Evolutionary conservation across 2,113 vertebrate genomes (phyloP), one percentile per base, ranked within the genome.

Genomic region (Chroicocephalus ridibundus): DNA sequence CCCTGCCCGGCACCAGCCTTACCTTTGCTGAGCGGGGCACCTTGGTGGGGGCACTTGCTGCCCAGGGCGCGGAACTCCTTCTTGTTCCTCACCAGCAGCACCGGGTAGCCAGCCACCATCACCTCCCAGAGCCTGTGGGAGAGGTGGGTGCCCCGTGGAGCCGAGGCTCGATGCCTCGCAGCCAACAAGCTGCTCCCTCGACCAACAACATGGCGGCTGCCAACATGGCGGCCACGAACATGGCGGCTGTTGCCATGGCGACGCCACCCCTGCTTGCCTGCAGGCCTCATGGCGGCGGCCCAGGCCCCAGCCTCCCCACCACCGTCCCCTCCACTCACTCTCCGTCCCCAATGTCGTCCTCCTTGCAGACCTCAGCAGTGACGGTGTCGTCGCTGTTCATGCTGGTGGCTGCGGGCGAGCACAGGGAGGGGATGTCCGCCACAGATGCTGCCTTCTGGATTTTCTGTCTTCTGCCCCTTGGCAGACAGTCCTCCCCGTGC

Each of bases 21-120:
- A 99, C 99, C 99, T 98, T 98, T 99, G 83, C 98, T 93, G 46
- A 99, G 98, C 0, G 99, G 98, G 16, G 98, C 99, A 7, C 97
- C 98, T 0, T 98, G 98, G 78, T 99, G 99, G 22, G 99, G 96
- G 72, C 99, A 99, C 69, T n/a, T 96, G 97, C 97, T 98, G 57
- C 99, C 99, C n/a, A 99, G 71, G 15, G 99, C 99, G 2, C 88
- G 97, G 97, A 98, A 98, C 86, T 96, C 96, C 62, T 96, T 98
- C 66, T 85, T 92, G 40, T 93, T 98, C 55, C 98, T 97, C 80
- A 99, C 97, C 81, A 99, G 94, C 86, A 99, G 94, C 91, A 99
- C 98, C 0, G 98, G 98, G 65, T 98, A 96, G 0, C 98, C 94
- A 1, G 94, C 97, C 74, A 99, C 98, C 24, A 79, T 93, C 57